Evolutionary conservation across 2,888 invertebrate species (phyloP), one percentile per base, ranked within the genome.

Genomic region (Drosophila pseudotalamancana): DNA sequence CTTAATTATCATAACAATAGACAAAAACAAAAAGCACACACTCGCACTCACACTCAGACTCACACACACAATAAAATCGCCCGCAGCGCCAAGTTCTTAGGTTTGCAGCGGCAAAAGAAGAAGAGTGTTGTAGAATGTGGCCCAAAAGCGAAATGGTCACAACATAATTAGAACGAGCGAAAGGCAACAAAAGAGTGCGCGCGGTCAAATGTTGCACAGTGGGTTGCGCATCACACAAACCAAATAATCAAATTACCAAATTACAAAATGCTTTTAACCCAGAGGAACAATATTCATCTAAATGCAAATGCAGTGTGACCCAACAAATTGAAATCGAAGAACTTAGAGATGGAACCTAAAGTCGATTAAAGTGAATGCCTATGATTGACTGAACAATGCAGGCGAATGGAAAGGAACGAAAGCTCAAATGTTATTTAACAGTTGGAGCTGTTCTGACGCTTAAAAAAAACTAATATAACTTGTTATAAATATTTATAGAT

Each of bases 1-100:
- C 89, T 78, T 88, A 88, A 89, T 88, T 89, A 89, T 57, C 87
- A 85, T 88, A 72, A 85, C 72, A 83, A 89, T 72, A 63, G 68
- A 65, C 69, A 74, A 50, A 72, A 65, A 34, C 25, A 65, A 45
- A n/a, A 29, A 19, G 12, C 11, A 12, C 21, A 11, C 14, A 23
- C 9, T 11, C 11, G 14, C 21, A 11, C 14, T 14, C 9, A 39
- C 9, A 14, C 23, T n/a, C n/a, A 42, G 4, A 12, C 31, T 12
- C n/a, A 31, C 8, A 31, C 31, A 27, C 12, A 42, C 34, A 69
- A n/a, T n/a, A n/a, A n/a, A 67, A 68, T 71, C 72, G 65, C 71
- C 77, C 50, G 51, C 32, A 50, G 76, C 55, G 40, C 40, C 39
- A 19, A 63, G 16, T 32, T 54, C 31, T 27, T 48, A 67, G 50